A percentile compares a stretch with the other conserved stretches of the same genome.
These are phyloP conservation scores for Scaptomyza caliginosa DNA, from an alignment of 2,888 invertebrate genomes.

Conservation along the genomic window DNA sequence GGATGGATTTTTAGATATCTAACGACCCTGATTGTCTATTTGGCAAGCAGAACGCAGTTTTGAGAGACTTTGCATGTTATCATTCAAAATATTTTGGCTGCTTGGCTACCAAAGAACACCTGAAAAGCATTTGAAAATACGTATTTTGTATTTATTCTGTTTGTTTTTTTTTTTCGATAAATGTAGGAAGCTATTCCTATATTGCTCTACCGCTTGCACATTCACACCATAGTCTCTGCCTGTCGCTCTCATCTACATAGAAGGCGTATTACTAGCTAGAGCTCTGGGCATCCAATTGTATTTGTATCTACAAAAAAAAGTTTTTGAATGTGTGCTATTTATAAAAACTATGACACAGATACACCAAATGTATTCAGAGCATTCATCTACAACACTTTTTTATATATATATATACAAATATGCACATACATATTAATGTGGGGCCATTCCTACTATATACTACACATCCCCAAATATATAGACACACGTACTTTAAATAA, in stretches of 20 bases:
- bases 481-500: neutral
- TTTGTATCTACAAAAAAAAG: constrained; percentile 53
- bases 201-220: constrained; percentile 32
- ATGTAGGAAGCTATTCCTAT: constrained; percentile 40
- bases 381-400: constrained; percentile 67
- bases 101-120: constrained; percentile 54
- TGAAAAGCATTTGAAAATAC: constrained; percentile 56
- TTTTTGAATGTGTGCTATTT: constrained; percentile 77
- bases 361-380: constrained; percentile 70
- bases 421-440: constrained; percentile 22
- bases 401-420: constrained; percentile 9
- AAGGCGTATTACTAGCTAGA: constrained; percentile 59
- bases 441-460: constrained; percentile 18
- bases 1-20: constrained; percentile 35
- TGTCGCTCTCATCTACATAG: constrained; percentile 53
- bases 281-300: constrained; percentile 45
- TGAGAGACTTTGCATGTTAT: constrained; percentile 52
- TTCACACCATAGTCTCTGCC: neutral
- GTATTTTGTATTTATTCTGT: constrained; percentile 42
- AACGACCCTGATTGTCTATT: constrained; percentile 77
- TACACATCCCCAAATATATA: constrained; percentile 12
- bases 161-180: neutral
- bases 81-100: constrained; percentile 61
- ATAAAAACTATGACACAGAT: constrained; percentile 83
- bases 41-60: constrained; percentile 56